Conservation (phyloP, 2,888 invertebrate species). For the Psococerastis gibbosa region DNA sequence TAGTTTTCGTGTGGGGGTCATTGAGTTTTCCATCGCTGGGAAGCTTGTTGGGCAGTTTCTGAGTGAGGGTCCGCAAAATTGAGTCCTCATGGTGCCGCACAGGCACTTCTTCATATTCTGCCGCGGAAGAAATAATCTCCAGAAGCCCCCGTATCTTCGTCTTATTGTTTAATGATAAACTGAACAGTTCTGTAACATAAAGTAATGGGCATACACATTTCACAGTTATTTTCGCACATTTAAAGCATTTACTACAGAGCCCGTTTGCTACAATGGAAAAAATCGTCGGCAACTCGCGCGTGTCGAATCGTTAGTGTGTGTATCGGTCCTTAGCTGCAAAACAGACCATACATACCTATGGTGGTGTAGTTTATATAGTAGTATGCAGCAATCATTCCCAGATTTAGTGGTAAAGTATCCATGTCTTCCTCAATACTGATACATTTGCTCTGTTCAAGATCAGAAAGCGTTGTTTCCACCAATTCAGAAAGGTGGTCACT, state of each 20-base stretch:
- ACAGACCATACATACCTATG: no score
- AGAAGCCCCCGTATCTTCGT: conserved; percentile 93
- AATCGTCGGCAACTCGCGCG: no score
- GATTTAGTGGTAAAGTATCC: conserved; percentile 88
- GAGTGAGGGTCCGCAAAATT: conserved; percentile 46
- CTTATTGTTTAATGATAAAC: conserved; percentile 86
- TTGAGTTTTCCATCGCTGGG: conserved; percentile 58
- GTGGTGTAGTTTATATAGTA: conserved; percentile 99
- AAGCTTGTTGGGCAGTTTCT: conserved; percentile 41
- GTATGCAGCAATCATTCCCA: conserved; percentile 99
- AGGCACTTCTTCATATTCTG: conserved; percentile 87
- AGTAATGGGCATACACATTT: conserved; percentile 16
- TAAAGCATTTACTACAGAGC: no score
- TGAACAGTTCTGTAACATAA: conserved; percentile 90
- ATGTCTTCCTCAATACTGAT: conserved; percentile 96
- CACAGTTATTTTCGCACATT: no score
- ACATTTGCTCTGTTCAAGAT: conserved; percentile 91
- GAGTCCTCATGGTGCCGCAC: conserved; percentile 91
- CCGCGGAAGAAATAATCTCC: conserved; percentile 95
- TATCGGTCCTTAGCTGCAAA: no score
- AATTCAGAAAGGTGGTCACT: conserved; percentile 97
- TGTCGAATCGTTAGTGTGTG: no score
- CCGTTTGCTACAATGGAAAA: neutral
- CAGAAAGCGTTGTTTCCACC: conserved; percentile 86
- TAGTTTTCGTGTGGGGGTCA: conserved; percentile 94